A percentile compares a stretch with the other conserved stretches of the same genome.
Conservation (phyloP, 2,888 invertebrate genomes). For the Amphimallon solstitiale region DNA sequence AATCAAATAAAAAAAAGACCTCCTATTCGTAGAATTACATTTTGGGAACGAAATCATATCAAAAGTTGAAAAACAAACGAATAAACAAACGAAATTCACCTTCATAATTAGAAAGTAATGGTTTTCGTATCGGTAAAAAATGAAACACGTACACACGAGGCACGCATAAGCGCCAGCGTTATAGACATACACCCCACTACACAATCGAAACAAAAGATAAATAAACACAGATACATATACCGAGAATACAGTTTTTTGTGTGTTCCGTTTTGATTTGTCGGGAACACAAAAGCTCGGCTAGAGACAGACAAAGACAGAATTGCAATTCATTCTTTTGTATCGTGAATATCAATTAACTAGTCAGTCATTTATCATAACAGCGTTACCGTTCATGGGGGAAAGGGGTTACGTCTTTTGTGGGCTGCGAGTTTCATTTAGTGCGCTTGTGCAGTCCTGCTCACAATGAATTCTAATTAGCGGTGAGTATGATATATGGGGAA, state of each 20-base stretch:
- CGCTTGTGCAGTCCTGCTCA: slow-evolving; percentile 36
- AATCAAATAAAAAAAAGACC: slow-evolving; percentile 15
- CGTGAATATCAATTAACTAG: slow-evolving; percentile 47
- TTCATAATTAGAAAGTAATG: slow-evolving; percentile 19
- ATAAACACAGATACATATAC: neutral
- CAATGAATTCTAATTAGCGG: slow-evolving; percentile 48
- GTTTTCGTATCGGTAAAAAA: slow-evolving; percentile 16
- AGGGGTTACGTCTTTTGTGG: slow-evolving; percentile 34
- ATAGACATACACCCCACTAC: neutral
- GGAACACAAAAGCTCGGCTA: neutral
- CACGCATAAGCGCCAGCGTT: neutral
- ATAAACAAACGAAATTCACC: slow-evolving; percentile 15
- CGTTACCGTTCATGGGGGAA: neutral
- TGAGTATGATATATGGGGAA: slow-evolving; percentile 46
- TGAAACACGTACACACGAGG: neutral
- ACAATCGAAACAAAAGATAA: slow-evolving; percentile 16
- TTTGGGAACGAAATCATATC: neutral
- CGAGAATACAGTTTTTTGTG: neutral
- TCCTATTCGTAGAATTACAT: neutral
- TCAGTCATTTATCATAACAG: slow-evolving; percentile 45
- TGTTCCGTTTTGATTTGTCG: neutral
- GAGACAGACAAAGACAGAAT: slow-evolving; percentile 13
- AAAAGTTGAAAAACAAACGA: neutral
- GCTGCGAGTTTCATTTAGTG: slow-evolving; percentile 37
- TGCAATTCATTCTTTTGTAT: slow-evolving; percentile 39